Evolutionary conservation across 2,113 vertebrate genomes (phyloP).

Genomic region (Deroptyus accipitrinus): DNA sequence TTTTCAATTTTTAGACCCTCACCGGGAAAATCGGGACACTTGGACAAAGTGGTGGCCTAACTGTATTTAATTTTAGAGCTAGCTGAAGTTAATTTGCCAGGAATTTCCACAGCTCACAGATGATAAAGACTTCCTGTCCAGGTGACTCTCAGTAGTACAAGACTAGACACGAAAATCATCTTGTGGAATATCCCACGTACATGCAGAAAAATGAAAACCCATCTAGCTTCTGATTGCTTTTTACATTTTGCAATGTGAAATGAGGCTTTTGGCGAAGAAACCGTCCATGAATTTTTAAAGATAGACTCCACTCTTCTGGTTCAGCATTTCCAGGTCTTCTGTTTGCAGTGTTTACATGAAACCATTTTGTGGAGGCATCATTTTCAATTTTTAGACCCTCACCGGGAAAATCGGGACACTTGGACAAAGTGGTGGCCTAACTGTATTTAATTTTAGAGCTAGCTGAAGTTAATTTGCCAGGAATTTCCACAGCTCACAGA

Average conservation of each 20-base stretch:
- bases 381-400: background rate
- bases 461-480: background rate
- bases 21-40: background rate
- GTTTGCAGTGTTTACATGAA: background rate
- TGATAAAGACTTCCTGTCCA: background rate
- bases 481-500: background rate
- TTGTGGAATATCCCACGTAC: fast-evolving
- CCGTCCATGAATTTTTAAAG: background rate
- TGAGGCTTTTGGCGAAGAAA: background rate
- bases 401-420: background rate
- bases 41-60: background rate
- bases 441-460: background rate
- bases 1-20: background rate
- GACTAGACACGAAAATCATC: background rate
- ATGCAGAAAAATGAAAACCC: background rate
- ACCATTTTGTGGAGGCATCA: background rate
- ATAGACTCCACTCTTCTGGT: background rate
- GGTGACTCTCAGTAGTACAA: background rate
- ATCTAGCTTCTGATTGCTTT: background rate
- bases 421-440: background rate
- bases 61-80: background rate
- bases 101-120: background rate
- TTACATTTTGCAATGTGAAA: background rate
- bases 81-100: background rate
- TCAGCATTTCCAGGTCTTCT: background rate